phyloP scores from a whole-genome alignment of 2,888 invertebrate species.

The Clusia tigrina region DNA sequence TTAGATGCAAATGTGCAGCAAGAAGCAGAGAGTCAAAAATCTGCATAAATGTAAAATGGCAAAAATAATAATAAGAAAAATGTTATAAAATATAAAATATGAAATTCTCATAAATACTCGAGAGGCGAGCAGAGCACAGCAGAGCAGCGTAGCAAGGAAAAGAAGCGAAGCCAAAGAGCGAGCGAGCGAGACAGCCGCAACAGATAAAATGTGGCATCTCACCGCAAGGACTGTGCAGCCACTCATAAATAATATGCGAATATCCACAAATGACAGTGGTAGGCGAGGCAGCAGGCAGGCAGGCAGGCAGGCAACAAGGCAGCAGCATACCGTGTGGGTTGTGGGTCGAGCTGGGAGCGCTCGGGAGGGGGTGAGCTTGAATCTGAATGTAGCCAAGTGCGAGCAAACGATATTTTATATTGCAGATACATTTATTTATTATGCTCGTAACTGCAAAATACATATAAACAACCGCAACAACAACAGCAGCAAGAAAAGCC shows the following conservation, averaged over 20 bases:
- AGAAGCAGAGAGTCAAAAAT: not conserved
- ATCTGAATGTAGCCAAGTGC: too few relatives aligned
- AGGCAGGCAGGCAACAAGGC: not conserved
- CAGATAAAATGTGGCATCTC: constrained; percentile 6
- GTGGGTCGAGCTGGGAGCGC: not conserved
- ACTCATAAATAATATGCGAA: constrained; percentile 34
- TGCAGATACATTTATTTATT: constrained; percentile 20
- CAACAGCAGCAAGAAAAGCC: too few relatives aligned
- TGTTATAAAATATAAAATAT: constrained; percentile 2
- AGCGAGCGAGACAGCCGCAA: constrained; percentile 8
- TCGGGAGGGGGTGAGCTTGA: not conserved
- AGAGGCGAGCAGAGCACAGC: constrained; percentile 2
- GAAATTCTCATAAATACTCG: not conserved
- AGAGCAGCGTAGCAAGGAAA: not conserved
- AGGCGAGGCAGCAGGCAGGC: not conserved
- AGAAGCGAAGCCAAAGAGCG: constrained; percentile 7
- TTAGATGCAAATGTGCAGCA: constrained; percentile 3
- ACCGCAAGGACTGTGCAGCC: constrained; percentile 10
- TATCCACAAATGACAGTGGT: constrained; percentile 38
- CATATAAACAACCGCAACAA: not conserved
- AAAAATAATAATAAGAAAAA: constrained; percentile 3
- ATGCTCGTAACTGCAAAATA: constrained; percentile 12
- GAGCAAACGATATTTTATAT: too few relatives aligned
- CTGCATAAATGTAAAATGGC: constrained; percentile 4
- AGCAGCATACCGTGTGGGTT: not conserved